Evolutionary conservation across 1,140 invertebrate genomes (phyloP).

Genomic region (Drosophila azteca): DNA sequence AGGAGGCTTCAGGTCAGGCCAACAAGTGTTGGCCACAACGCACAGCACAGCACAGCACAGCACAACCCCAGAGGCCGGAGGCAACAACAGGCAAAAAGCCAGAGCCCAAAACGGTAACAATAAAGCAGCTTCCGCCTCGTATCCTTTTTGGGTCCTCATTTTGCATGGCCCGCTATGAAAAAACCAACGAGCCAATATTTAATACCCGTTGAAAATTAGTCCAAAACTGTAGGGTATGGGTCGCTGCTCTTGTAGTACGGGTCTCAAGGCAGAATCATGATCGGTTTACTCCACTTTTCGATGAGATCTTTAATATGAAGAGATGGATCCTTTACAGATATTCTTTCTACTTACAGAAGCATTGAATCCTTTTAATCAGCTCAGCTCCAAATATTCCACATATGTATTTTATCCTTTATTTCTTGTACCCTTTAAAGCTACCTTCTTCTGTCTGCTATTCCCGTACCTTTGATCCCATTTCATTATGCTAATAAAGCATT

Average conservation of each 20-base stretch:
- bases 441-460: constrained; percentile 1
- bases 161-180: constrained; percentile 48
- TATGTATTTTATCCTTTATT: neutral
- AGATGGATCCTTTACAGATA: neutral
- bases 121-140: constrained; percentile 69
- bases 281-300: no score
- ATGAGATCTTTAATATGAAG: neutral
- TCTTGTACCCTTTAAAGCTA: constrained; percentile 12
- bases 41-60: constrained; percentile 40
- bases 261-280: neutral
- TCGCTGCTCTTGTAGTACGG: constrained; percentile 15
- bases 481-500: constrained; percentile 62
- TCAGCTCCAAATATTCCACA: neutral
- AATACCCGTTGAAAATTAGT: constrained; percentile 62
- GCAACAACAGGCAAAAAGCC: constrained; percentile 31
- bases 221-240: constrained; percentile 33
- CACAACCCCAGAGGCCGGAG: constrained; percentile 17
- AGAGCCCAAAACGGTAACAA: constrained; percentile 43
- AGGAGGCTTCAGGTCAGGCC: constrained; percentile 39
- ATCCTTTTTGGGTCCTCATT: constrained; percentile 68
- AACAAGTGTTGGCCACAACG: constrained; percentile 70
- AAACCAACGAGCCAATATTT: constrained; percentile 26
- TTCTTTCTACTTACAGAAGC: no score
- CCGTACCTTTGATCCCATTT: constrained; percentile 26
- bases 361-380: no score